phyloP scores from a whole-genome alignment of 2,797 vertebrate species.

The Xiphorhynchus erythropygius region DNA sequence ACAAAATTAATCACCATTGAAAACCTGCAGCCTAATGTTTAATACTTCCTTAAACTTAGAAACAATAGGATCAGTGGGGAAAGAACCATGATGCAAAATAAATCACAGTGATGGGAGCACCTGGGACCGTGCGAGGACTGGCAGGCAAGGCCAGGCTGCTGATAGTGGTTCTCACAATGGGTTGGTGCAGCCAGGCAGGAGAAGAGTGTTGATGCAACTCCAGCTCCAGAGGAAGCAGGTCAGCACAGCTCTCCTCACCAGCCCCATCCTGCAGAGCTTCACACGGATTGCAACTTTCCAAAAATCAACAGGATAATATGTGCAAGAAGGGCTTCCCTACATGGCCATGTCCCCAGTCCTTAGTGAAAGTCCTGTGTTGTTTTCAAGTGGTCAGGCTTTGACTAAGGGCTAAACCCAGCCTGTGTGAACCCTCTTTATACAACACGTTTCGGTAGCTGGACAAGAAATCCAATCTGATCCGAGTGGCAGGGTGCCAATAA shows the following conservation, averaged over 20 bases:
- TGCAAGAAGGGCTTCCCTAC: background rate
- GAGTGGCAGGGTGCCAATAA: background rate
- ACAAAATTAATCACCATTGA: background rate
- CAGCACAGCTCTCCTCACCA: background rate
- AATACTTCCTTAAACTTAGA: background rate
- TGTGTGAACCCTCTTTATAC: background rate
- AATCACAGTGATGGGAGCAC: background rate
- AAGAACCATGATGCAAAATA: background rate
- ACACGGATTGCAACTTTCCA: fast-evolving
- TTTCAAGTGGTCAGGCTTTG: background rate
- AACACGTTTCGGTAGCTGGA: background rate
- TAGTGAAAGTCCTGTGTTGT: background rate
- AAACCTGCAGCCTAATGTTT: background rate
- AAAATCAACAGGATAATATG: background rate
- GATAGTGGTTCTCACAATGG: background rate
- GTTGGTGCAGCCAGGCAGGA: background rate
- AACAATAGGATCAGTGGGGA: background rate
- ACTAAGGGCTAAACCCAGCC: background rate
- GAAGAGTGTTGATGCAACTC: background rate
- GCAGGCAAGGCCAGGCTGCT: background rate
- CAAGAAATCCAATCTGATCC: constrained; percentile 50
- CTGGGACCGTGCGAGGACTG: background rate
- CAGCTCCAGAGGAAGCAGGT: background rate
- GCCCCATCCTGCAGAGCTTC: background rate
- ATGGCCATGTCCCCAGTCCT: background rate